Percentiles rank a stretch among this genome's conserved stretches.
Evolutionary conservation across 2,888 invertebrate species (phyloP).

Genomic region (Merodon equestris): DNA sequence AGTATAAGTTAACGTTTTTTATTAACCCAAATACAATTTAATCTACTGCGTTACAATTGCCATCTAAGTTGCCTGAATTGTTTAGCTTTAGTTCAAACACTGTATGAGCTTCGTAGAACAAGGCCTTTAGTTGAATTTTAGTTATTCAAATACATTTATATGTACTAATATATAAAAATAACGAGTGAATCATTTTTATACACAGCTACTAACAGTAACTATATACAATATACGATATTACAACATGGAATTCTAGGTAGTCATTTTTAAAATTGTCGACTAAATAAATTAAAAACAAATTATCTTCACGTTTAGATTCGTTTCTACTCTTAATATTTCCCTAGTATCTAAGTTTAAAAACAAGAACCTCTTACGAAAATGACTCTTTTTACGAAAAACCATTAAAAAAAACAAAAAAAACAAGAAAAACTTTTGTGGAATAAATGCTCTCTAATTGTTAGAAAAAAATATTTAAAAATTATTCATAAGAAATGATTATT

Average conservation of each 20-base stretch:
- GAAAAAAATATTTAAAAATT: slow-evolving; percentile 9
- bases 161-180: slow-evolving; percentile 5
- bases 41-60: slow-evolving; percentile 9
- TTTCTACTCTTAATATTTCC: background rate
- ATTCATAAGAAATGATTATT: background rate
- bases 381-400: slow-evolving; percentile 9
- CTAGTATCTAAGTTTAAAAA: background rate
- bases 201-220: background rate
- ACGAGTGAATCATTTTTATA: slow-evolving; percentile 24
- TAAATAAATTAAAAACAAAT: slow-evolving; percentile 21
- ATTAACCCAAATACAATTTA: slow-evolving; percentile 14
- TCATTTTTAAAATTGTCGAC: slow-evolving; percentile 31
- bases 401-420: background rate
- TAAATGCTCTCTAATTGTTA: slow-evolving; percentile 29
- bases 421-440: slow-evolving; percentile 26
- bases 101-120: slow-evolving; percentile 30
- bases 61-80: slow-evolving; percentile 28
- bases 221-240: background rate
- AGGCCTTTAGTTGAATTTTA: slow-evolving; percentile 4
- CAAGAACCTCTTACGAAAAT: slow-evolving; percentile 14
- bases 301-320: slow-evolving; percentile 9
- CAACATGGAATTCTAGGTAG: slow-evolving; percentile 29
- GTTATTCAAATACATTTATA: slow-evolving; percentile 12
- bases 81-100: slow-evolving; percentile 23
- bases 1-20: slow-evolving; percentile 33